Conservation (phyloP, 2,113 vertebrate species). For the Antechinus flavipes region DNA sequence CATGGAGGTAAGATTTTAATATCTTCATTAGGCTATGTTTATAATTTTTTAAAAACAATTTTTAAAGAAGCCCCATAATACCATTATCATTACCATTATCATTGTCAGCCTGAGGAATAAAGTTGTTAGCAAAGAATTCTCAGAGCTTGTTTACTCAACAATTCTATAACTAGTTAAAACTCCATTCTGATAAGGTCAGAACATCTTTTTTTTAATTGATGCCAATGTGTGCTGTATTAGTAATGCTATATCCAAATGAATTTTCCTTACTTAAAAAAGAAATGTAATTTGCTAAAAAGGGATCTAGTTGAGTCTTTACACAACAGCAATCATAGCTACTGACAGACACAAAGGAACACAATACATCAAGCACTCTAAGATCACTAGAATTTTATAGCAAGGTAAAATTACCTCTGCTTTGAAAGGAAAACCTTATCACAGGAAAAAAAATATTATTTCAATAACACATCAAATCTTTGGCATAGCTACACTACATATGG, state of each 20-base stretch:
- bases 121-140: neutral
- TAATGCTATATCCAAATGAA: neutral
- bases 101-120: neutral
- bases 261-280: neutral
- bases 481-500: slow-evolving; percentile 19
- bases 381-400: neutral
- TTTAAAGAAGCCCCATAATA: slow-evolving; percentile 20
- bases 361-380: neutral
- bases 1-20: no score
- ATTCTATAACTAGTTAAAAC: neutral
- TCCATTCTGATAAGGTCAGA: neutral
- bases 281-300: neutral
- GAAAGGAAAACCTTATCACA: slow-evolving; percentile 34
- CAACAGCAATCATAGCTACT: neutral
- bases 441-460: slow-evolving; percentile 34
- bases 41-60: slow-evolving; percentile 1
- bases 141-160: neutral
- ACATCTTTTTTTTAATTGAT: neutral
- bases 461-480: slow-evolving; percentile 2
- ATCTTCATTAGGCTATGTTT: neutral
- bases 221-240: neutral
- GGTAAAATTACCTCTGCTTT: neutral
- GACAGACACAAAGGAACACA: neutral
- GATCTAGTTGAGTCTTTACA: neutral
- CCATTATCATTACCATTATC: neutral